A percentile compares a stretch with the other conserved stretches of the same genome.
These are phyloP conservation scores for Piaya cayana DNA, from an alignment of 2,113 vertebrate genomes.

Conservation along the genomic window DNA sequence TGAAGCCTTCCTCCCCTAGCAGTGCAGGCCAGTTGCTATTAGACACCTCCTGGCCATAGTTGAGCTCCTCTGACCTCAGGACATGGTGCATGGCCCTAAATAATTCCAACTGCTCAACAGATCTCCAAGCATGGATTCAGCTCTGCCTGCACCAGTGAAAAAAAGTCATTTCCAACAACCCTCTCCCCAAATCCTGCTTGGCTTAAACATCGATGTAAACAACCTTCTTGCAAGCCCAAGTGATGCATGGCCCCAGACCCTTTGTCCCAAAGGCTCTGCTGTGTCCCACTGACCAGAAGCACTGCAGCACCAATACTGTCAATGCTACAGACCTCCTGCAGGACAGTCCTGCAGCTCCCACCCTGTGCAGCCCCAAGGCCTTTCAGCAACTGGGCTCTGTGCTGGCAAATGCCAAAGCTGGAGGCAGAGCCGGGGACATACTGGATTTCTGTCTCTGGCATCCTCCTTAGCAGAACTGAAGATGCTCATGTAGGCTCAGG, in stretches of 20 bases:
- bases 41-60: not conserved
- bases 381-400: not conserved
- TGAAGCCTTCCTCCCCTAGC: fast-evolving
- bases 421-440: not conserved
- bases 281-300: not conserved
- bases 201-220: not conserved
- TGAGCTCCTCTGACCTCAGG: not conserved
- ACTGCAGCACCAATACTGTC: not conserved
- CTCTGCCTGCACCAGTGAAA: not conserved
- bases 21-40: fast-evolving
- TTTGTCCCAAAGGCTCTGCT: not conserved
- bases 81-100: not conserved
- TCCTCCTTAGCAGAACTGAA: not conserved
- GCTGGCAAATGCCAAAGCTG: not conserved
- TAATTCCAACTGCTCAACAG: not conserved
- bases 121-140: not conserved
- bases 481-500: not conserved
- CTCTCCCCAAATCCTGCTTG: not conserved
- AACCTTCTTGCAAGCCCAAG: not conserved
- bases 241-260: no score
- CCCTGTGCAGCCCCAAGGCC: not conserved
- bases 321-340: not conserved
- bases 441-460: not conserved
- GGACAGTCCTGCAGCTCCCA: not conserved
- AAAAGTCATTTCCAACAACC: not conserved